phyloP scores from a whole-genome alignment of 2,113 vertebrate genomes.

The Xiphias gladius region DNA sequence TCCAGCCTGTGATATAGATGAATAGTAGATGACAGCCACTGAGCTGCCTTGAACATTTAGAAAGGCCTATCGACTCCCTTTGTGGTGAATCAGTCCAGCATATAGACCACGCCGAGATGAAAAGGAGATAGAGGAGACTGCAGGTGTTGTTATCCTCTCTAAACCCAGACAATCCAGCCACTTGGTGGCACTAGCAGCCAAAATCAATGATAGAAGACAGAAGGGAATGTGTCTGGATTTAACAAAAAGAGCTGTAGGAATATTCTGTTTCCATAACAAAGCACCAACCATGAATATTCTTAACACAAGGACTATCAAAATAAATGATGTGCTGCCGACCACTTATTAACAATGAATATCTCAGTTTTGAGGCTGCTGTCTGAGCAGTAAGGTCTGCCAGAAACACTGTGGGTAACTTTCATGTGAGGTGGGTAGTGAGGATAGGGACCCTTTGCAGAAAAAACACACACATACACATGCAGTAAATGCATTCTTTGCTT shows the following conservation, averaged over 20 bases:
- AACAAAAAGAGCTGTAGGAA: conserved; percentile 51
- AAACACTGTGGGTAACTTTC: conserved; percentile 42
- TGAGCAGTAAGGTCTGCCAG: conserved; percentile 56
- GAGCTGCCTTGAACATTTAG: conserved; percentile 41
- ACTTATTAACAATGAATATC: conserved; percentile 68
- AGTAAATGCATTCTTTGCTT: conserved; percentile 19
- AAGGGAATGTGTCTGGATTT: conserved; percentile 22
- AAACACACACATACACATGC: conserved; percentile 12
- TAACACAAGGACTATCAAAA: conserved; percentile 67
- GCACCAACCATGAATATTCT: conserved; percentile 53
- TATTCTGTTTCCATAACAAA: conserved; percentile 55
- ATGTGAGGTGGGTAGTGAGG: conserved; percentile 44
- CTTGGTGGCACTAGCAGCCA: conserved; percentile 86
- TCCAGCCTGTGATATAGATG: conserved; percentile 34
- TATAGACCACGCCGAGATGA: conserved; percentile 26
- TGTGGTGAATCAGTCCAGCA: conserved; percentile 21
- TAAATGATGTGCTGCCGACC: conserved; percentile 70
- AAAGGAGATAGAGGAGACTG: conserved; percentile 32
- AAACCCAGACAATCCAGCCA: conserved; percentile 58
- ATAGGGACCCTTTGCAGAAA: conserved; percentile 27
- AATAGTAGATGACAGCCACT: conserved; percentile 43
- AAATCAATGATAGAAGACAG: conserved; percentile 73
- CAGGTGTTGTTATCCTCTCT: conserved; percentile 33
- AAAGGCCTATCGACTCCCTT: conserved; percentile 26
- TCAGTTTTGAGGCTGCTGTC: conserved; percentile 56